These are phyloP conservation scores for Bucco capensis DNA, from an alignment of 2,113 vertebrate species.

Conservation along the genomic window DNA sequence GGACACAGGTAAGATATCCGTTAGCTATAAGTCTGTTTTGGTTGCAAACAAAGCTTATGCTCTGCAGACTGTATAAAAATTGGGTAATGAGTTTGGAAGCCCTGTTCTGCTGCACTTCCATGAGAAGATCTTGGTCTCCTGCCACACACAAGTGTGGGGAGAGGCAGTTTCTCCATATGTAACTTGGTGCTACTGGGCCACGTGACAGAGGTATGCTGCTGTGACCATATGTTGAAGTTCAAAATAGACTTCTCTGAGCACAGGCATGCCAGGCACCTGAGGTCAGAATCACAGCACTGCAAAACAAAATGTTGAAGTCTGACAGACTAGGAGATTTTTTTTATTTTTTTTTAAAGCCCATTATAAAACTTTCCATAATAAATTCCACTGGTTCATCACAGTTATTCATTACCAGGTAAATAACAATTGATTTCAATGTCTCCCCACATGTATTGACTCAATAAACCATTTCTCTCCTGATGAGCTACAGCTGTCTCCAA, in stretches of 20 bases:
- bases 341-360: not conserved
- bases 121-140: not conserved
- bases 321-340: not conserved
- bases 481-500: constrained; percentile 3
- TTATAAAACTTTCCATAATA: not conserved
- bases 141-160: not conserved
- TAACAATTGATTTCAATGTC: constrained; percentile 20
- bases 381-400: not conserved
- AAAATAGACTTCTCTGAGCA: not conserved
- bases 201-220: not conserved
- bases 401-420: constrained; percentile 46
- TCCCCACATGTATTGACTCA: not conserved
- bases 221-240: not conserved
- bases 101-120: constrained; percentile 8
- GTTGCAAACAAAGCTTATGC: not conserved
- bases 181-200: not conserved
- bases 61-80: constrained; percentile 9
- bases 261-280: not conserved
- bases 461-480: constrained; percentile 13
- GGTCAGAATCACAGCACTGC: not conserved
- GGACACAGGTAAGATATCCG: not conserved
- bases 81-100: not conserved
- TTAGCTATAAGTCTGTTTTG: not conserved
- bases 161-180: not conserved
- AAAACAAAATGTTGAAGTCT: not conserved